These are phyloP conservation scores for Cristatella mucedo DNA, from an alignment of 2,888 invertebrate species.

Conservation along the genomic window DNA sequence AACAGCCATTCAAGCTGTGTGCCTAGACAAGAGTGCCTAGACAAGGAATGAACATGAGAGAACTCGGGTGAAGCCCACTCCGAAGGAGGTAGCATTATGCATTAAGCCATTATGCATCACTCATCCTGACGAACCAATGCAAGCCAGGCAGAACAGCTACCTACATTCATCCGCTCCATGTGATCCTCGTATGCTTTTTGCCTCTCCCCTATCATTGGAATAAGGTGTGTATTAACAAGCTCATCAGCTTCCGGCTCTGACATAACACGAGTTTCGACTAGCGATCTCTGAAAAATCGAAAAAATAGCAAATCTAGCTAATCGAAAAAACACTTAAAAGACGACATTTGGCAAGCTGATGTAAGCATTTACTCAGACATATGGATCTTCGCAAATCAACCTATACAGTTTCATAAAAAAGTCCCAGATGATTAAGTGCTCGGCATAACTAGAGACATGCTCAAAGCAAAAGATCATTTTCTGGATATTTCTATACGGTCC, in stretches of 20 bases:
- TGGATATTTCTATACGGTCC: too few species aligned
- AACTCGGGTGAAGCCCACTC: neutral
- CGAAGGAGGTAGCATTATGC: neutral
- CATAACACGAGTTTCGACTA: conserved; percentile 23
- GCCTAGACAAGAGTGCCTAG: too few species aligned
- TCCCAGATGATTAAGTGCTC: too few species aligned
- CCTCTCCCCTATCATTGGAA: conserved; percentile 31
- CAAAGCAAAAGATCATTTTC: too few species aligned
- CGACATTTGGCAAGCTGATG: too few species aligned
- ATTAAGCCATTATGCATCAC: neutral
- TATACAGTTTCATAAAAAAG: too few species aligned
- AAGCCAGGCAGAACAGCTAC: conserved; percentile 6
- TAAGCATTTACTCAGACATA: too few species aligned
- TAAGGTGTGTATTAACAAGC: conserved; percentile 25
- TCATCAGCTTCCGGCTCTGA: conserved; percentile 18
- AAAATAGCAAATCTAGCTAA: neutral
- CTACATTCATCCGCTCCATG: conserved; percentile 33
- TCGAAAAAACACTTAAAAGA: too few species aligned
- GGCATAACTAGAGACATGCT: too few species aligned
- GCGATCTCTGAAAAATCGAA: conserved; percentile 11
- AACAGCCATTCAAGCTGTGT: too few species aligned
- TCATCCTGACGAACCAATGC: neutral
- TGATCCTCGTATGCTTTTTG: conserved; percentile 28
- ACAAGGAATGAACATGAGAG: conserved; percentile 5
- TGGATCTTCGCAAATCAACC: too few species aligned